A percentile compares a stretch with the other conserved stretches of the same genome.
phyloP scores from a whole-genome alignment of 2,113 vertebrate species.

The Struthidea cinerea region DNA sequence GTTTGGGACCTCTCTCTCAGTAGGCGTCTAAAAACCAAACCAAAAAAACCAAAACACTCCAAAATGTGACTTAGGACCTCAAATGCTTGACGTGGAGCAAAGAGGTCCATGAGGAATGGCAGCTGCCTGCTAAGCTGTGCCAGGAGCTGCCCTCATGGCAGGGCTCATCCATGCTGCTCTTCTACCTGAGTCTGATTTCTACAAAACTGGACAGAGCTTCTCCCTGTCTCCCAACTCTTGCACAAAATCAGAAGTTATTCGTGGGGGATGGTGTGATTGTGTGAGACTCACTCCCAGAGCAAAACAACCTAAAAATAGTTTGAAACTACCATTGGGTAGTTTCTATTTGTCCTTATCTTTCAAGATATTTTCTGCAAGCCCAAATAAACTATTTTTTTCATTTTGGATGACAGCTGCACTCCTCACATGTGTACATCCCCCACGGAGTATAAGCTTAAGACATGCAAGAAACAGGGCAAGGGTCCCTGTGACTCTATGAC shows the following conservation, averaged over 20 bases:
- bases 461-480: not conserved
- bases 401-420: not conserved
- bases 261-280: rapidly evolving
- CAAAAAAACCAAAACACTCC: rapidly evolving
- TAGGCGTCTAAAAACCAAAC: not conserved
- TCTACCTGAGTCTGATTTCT: not conserved
- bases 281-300: not conserved
- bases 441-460: not conserved
- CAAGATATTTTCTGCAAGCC: not conserved
- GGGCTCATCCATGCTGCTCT: rapidly evolving
- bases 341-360: not conserved
- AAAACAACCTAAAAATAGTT: not conserved
- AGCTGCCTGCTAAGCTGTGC: not conserved
- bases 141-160: not conserved
- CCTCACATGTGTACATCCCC: not conserved
- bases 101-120: not conserved
- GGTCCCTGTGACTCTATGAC: not conserved
- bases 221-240: not conserved
- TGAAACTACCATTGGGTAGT: not conserved
- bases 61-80: not conserved
- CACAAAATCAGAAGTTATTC: not conserved
- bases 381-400: not conserved
- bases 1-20: not conserved
- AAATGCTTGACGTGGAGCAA: not conserved
- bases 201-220: not conserved